A percentile compares a stretch with the other conserved stretches of the same genome.
Evolutionary conservation across 1,140 invertebrate species (phyloP).

Genomic region (Augochlora pura): DNA sequence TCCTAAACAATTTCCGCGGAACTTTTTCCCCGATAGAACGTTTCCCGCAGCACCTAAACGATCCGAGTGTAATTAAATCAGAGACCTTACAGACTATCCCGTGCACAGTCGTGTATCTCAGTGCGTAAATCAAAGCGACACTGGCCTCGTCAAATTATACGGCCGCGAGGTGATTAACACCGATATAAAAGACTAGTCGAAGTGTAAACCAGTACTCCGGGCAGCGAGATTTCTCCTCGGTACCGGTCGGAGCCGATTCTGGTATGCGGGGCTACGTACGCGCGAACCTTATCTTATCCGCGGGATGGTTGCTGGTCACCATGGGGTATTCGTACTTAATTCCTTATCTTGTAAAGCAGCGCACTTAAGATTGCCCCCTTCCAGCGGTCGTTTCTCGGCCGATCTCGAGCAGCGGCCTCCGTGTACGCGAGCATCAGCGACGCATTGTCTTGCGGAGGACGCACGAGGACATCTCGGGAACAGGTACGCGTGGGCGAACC

Average conservation of each 20-base stretch:
- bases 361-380: slow-evolving; percentile 76
- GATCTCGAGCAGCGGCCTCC: background rate
- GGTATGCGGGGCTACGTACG: slow-evolving; percentile 61
- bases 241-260: slow-evolving; percentile 61
- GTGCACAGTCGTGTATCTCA: too few species aligned
- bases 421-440: slow-evolving; percentile 12
- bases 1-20: too few species aligned
- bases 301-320: slow-evolving; percentile 66
- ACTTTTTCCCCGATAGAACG: too few species aligned
- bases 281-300: slow-evolving; percentile 75
- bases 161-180: slow-evolving; percentile 12
- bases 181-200: slow-evolving; percentile 10
- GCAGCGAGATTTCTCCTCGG: slow-evolving; percentile 35
- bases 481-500: slow-evolving; percentile 70
- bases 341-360: slow-evolving; percentile 78
- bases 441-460: slow-evolving; percentile 59
- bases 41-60: too few species aligned
- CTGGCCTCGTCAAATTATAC: too few species aligned
- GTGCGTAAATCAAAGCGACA: too few species aligned
- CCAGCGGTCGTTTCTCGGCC: slow-evolving; percentile 1
- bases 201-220: background rate
- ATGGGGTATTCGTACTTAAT: slow-evolving; percentile 75
- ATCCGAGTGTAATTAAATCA: too few species aligned
- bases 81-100: too few species aligned
- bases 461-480: slow-evolving; percentile 41